A percentile compares a stretch with the other conserved stretches of the same genome.
Conservation (phyloP, 2,888 invertebrate species). For the Anticlea derivata region DNA sequence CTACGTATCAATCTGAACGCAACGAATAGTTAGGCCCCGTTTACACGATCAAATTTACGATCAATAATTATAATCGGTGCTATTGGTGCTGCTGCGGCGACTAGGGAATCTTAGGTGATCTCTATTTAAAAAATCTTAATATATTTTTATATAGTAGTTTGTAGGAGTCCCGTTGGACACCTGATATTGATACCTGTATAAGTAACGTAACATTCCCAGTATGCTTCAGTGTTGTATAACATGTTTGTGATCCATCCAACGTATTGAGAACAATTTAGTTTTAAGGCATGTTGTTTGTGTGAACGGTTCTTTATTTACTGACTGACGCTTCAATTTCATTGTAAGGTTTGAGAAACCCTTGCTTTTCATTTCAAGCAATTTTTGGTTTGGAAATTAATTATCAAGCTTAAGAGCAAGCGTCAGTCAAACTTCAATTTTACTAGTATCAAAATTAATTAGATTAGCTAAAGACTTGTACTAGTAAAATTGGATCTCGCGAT, state of each 20-base stretch:
- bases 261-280: conserved; percentile 64
- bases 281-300: conserved; percentile 79
- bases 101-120: conserved; percentile 72
- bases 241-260: conserved; percentile 82
- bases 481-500: conserved; percentile 62
- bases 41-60: conserved; percentile 43
- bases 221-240: conserved; percentile 77
- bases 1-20: conserved; percentile 66
- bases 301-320: conserved; percentile 53
- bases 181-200: conserved; percentile 81
- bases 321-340: conserved; percentile 49
- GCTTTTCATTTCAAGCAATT: conserved; percentile 13
- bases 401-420: conserved; percentile 48
- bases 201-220: conserved; percentile 80
- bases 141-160: conserved; percentile 70
- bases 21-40: conserved; percentile 53
- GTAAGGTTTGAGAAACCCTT: conserved; percentile 18
- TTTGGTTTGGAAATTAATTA: conserved; percentile 3
- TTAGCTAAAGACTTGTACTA: conserved; percentile 42
- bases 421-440: conserved; percentile 61
- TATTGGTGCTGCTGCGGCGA: conserved; percentile 72
- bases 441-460: conserved; percentile 50
- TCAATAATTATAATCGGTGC: conserved; percentile 55
- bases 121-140: conserved; percentile 75
- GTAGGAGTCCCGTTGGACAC: conserved; percentile 47